Percentiles rank a stretch among this genome's conserved stretches.
Evolutionary conservation across 1,140 invertebrate species (phyloP).

Genomic region (Drosophila murphyi): DNA sequence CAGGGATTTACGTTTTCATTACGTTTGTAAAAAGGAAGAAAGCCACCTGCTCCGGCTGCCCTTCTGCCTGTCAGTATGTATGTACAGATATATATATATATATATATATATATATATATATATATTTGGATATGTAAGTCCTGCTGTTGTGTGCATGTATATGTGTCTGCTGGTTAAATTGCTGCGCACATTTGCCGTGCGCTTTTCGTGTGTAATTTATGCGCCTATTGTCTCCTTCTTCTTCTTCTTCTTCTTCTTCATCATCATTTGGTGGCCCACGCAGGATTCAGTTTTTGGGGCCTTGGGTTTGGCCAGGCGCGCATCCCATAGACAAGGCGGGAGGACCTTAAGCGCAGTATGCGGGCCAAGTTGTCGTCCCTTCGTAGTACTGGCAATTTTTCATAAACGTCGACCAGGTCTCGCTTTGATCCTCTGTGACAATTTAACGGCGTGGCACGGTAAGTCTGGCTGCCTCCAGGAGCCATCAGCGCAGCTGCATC

Average conservation of each 20-base stretch:
- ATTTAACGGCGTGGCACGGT: constrained; percentile 34
- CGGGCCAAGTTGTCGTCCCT: constrained; percentile 37
- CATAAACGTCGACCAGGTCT: constrained; percentile 64
- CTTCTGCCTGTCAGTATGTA: constrained; percentile 14
- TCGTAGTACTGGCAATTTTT: constrained; percentile 68
- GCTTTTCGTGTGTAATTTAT: constrained; percentile 77
- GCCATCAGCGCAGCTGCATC: constrained; percentile 54
- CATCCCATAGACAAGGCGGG: constrained; percentile 19
- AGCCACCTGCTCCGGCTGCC: constrained; percentile 6
- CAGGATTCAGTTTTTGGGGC: constrained; percentile 16
- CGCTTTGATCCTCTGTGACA: constrained; percentile 74
- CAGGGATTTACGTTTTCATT: constrained; percentile 82
- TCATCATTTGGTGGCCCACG: not conserved
- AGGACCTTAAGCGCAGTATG: constrained; percentile 34
- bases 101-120: not conserved
- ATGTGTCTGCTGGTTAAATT: constrained; percentile 20
- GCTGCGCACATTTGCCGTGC: constrained; percentile 37
- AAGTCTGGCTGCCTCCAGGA: not conserved
- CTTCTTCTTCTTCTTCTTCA: not conserved
- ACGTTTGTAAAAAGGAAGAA: constrained; percentile 65
- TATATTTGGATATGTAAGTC: not conserved
- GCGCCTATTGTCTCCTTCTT: constrained; percentile 70
- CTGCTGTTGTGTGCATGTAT: constrained; percentile 21
- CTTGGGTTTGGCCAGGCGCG: constrained; percentile 43
- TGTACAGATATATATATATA: constrained; percentile 6